Conservation (phyloP, 2,888 invertebrate species). For the Platycheirus albimanus region DNA sequence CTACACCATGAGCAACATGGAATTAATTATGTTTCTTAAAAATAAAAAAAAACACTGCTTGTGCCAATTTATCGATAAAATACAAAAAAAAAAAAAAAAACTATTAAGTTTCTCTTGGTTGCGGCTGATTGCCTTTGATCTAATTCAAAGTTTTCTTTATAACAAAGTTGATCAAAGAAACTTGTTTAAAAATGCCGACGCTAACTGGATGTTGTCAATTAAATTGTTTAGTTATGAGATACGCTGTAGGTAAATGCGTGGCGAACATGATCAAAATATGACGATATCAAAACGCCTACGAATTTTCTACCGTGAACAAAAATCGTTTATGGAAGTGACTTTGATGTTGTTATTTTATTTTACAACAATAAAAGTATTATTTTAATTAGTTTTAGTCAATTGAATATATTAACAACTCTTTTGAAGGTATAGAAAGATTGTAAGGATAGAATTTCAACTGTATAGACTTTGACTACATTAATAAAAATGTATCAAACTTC, state of each 20-base stretch:
- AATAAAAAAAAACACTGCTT: background rate
- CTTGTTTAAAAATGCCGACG: conserved; percentile 69
- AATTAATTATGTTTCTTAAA: background rate
- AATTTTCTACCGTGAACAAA: conserved; percentile 15
- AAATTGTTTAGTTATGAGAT: conserved; percentile 49
- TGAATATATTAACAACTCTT: too few relatives aligned
- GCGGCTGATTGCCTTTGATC: conserved; percentile 28
- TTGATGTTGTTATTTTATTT: background rate
- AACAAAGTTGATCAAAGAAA: conserved; percentile 62
- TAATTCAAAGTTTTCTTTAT: conserved; percentile 3
- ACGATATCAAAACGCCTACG: conserved; percentile 9
- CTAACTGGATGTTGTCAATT: conserved; percentile 68
- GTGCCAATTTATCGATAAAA: background rate
- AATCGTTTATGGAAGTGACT: too few relatives aligned
- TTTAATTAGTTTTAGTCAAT: too few relatives aligned
- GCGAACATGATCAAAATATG: conserved; percentile 27
- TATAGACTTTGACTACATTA: too few relatives aligned
- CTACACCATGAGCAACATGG: background rate
- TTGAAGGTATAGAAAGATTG: too few relatives aligned
- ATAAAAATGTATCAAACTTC: too few relatives aligned
- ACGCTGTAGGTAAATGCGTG: conserved; percentile 44
- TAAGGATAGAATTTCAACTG: too few relatives aligned
- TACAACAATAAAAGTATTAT: conserved; percentile 2
- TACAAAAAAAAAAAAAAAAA: background rate
- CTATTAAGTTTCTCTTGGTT: background rate